Evolutionary conservation across 2,113 vertebrate species (phyloP), one percentile per base, ranked within the genome.

Genomic region (Variabilichromis moorii): DNA sequence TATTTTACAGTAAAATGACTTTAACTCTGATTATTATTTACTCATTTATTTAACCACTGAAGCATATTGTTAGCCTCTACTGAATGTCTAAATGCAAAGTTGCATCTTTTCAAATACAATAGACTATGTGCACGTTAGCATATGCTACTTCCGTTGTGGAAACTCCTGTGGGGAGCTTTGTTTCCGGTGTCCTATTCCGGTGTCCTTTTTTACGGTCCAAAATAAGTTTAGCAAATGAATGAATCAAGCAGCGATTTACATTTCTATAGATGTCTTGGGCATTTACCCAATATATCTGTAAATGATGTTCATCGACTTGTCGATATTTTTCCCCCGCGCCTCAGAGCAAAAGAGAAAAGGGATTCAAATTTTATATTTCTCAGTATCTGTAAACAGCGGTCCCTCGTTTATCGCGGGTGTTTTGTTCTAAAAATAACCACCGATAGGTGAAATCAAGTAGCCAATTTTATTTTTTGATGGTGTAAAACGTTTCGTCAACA

Each of bases 251-350:
- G 55, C 2, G 8, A 31, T 1, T 59, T 59, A 31, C 14, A 59
- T 59, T 59, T 59, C 55, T 59, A 17, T 59, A 59, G 0, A 31
- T 31, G 55, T 31, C 55, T 59, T 17, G 55, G 55, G 3, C 26
- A 59, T 59, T 59, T 31, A 59, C 26, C 26, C 26, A 59, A 9
- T 59, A 31, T 59, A 17, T 59, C 55, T 59, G 55, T 59, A 59
- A 31, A 59, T 31, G 26, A 59, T 59, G 26, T 59, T 59, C 26
- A 31, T 31, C 14, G 8, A 59, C 26, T 59, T 54, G n/a, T 59
- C 1, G 1, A 59, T 59, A 3, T 16, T 59, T 9, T 9, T 0
- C 3, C 55, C 24, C 55, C 0, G 0, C 1, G 1, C 55, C 55
- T 28, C 55, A 59, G 24, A 28, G 55, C 13, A 59, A 28, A 9